Conservation (phyloP, 2,888 invertebrate genomes). For the Agrypnus murinus region DNA sequence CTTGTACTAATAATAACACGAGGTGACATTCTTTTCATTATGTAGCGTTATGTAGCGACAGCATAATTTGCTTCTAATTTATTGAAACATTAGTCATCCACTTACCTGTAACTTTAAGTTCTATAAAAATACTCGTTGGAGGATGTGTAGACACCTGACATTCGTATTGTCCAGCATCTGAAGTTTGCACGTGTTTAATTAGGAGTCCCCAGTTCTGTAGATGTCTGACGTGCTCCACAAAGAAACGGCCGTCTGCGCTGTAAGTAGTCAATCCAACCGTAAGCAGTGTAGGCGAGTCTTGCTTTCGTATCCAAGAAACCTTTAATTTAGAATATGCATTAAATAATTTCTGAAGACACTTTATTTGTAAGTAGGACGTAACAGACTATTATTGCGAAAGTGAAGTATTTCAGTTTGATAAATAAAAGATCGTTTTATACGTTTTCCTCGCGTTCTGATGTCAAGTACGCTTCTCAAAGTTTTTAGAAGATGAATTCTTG, state of each 20-base stretch:
- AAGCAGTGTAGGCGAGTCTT: constrained; percentile 76
- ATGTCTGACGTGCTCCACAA: constrained; percentile 77
- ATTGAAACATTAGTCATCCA: no score
- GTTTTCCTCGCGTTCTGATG: constrained; percentile 44
- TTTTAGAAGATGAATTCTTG: constrained; percentile 36
- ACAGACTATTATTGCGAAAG: constrained; percentile 24
- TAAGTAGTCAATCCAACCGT: constrained; percentile 81
- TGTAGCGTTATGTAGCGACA: no score
- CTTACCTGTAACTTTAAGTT: constrained; percentile 84
- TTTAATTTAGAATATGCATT: constrained; percentile 59
- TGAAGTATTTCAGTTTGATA: constrained; percentile 44
- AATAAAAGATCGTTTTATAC: constrained; percentile 39
- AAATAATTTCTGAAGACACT: constrained; percentile 5
- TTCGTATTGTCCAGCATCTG: constrained; percentile 84
- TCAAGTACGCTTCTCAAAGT: constrained; percentile 48
- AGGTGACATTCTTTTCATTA: no score
- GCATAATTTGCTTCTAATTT: no score
- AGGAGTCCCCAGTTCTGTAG: constrained; percentile 78
- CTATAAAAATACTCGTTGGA: constrained; percentile 83
- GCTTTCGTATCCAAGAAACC: constrained; percentile 82
- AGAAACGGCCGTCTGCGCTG: constrained; percentile 79
- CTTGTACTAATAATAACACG: no score
- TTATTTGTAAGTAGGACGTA: neutral
- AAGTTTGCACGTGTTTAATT: constrained; percentile 80
- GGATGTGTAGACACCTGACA: constrained; percentile 89